Percentiles rank a stretch among this genome's conserved stretches.
Conservation (phyloP, 2,888 invertebrate genomes). For the Aelia acuminata region DNA sequence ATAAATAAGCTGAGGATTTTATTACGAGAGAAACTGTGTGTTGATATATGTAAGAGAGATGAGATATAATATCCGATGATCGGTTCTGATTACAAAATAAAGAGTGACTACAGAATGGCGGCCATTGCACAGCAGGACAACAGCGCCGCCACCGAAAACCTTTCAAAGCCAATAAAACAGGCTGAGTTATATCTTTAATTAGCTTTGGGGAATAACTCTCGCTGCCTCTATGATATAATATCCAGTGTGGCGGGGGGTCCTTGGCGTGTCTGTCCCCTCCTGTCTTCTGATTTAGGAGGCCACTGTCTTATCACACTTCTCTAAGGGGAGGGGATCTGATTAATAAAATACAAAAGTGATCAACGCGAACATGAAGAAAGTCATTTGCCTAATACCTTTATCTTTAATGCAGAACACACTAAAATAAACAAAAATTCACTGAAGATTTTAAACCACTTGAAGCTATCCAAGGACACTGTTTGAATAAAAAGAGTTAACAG, state of each 20-base stretch:
- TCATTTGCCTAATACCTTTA: too few species aligned
- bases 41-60: not conserved
- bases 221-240: not conserved
- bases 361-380: too few species aligned
- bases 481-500: too few species aligned
- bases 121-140: not conserved
- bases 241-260: not conserved
- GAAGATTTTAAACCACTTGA: too few species aligned
- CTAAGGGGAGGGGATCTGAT: not conserved
- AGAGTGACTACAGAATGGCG: not conserved
- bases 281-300: not conserved
- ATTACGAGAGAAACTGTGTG: not conserved
- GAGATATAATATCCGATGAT: not conserved
- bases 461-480: too few species aligned
- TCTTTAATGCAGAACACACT: too few species aligned
- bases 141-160: conserved; percentile 36
- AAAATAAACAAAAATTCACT: too few species aligned
- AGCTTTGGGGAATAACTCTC: not conserved
- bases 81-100: conserved; percentile 23
- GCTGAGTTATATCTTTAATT: conserved; percentile 12
- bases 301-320: not conserved
- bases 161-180: conserved; percentile 37
- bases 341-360: too few species aligned
- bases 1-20: too few species aligned
- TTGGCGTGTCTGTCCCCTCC: conserved; percentile 4